phyloP scores from a whole-genome alignment of 2,113 vertebrate species.

The Lampris incognitus region DNA sequence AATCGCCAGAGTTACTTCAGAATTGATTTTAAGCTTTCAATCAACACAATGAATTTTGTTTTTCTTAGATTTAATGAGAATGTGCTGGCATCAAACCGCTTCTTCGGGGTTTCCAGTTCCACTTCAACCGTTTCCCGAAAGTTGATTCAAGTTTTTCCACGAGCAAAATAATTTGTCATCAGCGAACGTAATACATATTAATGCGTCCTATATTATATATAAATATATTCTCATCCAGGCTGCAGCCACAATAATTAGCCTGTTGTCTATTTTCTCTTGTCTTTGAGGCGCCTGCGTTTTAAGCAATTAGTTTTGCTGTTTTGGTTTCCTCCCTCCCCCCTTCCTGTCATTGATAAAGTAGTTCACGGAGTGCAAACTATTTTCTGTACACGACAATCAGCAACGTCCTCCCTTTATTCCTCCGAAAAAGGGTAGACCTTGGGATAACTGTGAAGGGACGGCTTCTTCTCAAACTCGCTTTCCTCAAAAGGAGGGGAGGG shows the following conservation, averaged over 20 bases:
- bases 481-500: constrained; percentile 16
- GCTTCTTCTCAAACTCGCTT: constrained; percentile 36
- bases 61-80: too few relatives aligned
- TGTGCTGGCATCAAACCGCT: too few relatives aligned
- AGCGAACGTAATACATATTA: too few relatives aligned
- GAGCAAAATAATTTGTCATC: too few relatives aligned
- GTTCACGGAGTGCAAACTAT: constrained; percentile 61
- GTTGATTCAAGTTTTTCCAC: too few relatives aligned
- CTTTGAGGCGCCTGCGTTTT: constrained; percentile 64
- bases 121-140: too few relatives aligned
- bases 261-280: constrained; percentile 66
- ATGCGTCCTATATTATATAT: too few relatives aligned
- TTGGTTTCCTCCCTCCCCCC: not conserved
- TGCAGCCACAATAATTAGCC: constrained; percentile 71
- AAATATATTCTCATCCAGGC: constrained; percentile 57
- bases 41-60: too few relatives aligned
- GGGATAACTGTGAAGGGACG: constrained; percentile 62
- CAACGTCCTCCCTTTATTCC: constrained; percentile 41
- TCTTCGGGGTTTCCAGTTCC: too few relatives aligned
- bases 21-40: too few relatives aligned
- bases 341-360: constrained; percentile 66
- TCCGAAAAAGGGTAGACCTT: constrained; percentile 39
- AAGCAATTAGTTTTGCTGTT: constrained; percentile 53
- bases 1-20: too few relatives aligned
- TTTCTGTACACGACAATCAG: constrained; percentile 72